Conservation (phyloP, 2,888 invertebrate species). For the Acanthopleura granulata region DNA sequence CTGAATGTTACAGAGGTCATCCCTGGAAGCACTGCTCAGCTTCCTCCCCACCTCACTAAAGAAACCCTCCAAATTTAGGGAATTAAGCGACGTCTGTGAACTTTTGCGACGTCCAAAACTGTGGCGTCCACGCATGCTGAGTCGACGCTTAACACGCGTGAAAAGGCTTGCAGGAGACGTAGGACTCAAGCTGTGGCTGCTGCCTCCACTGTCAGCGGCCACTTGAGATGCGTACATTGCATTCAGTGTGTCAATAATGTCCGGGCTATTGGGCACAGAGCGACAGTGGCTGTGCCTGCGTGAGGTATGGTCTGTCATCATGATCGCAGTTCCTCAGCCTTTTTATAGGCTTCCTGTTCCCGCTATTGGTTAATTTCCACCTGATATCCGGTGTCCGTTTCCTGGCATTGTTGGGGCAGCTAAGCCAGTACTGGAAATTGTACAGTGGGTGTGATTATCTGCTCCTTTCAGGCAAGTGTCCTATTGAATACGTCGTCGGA, state of each 20-base stretch:
- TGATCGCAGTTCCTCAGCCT: too few species aligned
- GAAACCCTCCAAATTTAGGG: background rate
- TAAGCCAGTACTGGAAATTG: too few species aligned
- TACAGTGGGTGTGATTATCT: too few species aligned
- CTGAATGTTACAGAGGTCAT: slow-evolving; percentile 10
- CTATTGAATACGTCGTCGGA: too few species aligned
- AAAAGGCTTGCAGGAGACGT: background rate
- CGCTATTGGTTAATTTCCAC: too few species aligned
- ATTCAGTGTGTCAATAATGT: background rate
- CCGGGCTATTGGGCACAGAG: background rate
- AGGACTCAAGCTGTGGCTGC: background rate
- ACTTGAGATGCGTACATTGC: background rate
- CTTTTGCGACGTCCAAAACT: background rate
- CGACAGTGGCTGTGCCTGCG: background rate
- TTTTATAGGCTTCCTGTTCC: too few species aligned
- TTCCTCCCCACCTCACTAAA: slow-evolving; percentile 6
- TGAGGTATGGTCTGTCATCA: too few species aligned
- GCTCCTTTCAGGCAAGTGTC: too few species aligned
- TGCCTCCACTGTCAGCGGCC: background rate
- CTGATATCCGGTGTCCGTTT: too few species aligned
- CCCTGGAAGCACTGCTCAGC: background rate
- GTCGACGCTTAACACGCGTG: background rate
- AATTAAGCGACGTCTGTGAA: slow-evolving; percentile 9
- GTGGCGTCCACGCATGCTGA: slow-evolving; percentile 1
- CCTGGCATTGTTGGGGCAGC: too few species aligned